Evolutionary conservation across 2,113 vertebrate genomes (phyloP), one percentile per base, ranked within the genome.

Genomic region (Catharus fuscescens): DNA sequence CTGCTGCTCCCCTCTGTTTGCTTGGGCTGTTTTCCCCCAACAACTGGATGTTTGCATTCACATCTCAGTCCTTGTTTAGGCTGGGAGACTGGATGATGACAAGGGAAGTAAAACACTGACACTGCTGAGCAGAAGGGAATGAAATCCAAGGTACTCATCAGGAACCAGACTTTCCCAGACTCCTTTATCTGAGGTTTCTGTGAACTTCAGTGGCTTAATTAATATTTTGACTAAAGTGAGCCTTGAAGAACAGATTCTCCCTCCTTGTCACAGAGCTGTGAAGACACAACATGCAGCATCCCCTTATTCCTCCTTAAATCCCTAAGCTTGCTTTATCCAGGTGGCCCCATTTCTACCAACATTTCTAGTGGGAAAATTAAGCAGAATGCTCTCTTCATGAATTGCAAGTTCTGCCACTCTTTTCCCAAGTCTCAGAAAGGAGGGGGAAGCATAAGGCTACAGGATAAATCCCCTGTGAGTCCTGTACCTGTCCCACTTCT

Each of bases 201-300:
- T 40, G 82, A 86, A 78, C 52, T 32, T 11, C 60, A 47, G 40
- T 31, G 44, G 24, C 12, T 28, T 80, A n/a, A 93, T 83, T 62
- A 66, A n/a, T 97, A 92, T 97, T 97, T 93, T 94, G 96, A 67
- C 95, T 96, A 32, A 86, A 62, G 38, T 8, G 18, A 80, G 52
- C 32, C 67, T 52, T 84, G 88, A 93, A 93, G 85, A 74, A 86
- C 72, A 70, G 38, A 86, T 70, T 90, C 8, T 62, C 7, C 16
- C 72, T 66, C 38, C 50, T 90, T 61, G 53, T 62, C 62, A 50
- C 8, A 1, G 40, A 80, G 18, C 50, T 86, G 38, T 38, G 80
- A 95, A 92, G 92, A 94, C 88, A 90, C 69, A 95, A 95, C 64
- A 90, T 6, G 50, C 38, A 83, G 23, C 59, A 80, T 53, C 50